Percentiles rank a stretch among this genome's conserved stretches.
Evolutionary conservation across 2,888 invertebrate genomes (phyloP).

Genomic region (Microplitis deprimator): DNA sequence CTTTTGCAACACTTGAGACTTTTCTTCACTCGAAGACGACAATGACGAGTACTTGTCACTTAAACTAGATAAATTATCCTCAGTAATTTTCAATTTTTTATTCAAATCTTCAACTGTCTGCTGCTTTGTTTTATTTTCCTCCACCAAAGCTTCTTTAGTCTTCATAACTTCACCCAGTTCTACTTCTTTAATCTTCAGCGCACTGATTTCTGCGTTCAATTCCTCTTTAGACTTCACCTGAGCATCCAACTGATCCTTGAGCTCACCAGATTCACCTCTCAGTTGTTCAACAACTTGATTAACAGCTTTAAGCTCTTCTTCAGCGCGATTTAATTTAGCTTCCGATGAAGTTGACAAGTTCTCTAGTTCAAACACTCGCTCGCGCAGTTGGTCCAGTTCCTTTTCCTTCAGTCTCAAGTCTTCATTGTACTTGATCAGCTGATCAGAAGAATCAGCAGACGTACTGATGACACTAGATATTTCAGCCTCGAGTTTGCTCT

Average conservation of each 20-base stretch:
- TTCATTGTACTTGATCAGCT: conserved; percentile 68
- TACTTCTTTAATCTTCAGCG: conserved; percentile 50
- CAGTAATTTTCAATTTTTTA: conserved; percentile 53
- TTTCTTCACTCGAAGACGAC: conserved; percentile 72
- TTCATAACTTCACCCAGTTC: conserved; percentile 48
- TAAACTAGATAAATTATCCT: conserved; percentile 48
- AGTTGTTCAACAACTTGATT: conserved; percentile 50
- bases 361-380: conserved; percentile 57
- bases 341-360: conserved; percentile 55
- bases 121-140: conserved; percentile 71
- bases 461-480: conserved; percentile 76
- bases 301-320: conserved; percentile 53
- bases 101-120: conserved; percentile 66
- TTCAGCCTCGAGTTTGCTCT: conserved; percentile 77
- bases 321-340: conserved; percentile 50
- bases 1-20: conserved; percentile 19
- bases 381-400: conserved; percentile 63
- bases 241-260: conserved; percentile 52
- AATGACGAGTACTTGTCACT: conserved; percentile 66
- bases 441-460: conserved; percentile 75
- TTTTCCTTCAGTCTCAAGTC: conserved; percentile 67
- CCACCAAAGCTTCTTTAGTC: conserved; percentile 70
- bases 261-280: conserved; percentile 51
- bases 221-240: conserved; percentile 52
- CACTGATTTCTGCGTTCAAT: conserved; percentile 46